These are phyloP conservation scores for Periphyllus acericola DNA, from an alignment of 2,888 invertebrate genomes.

Conservation along the genomic window DNA sequence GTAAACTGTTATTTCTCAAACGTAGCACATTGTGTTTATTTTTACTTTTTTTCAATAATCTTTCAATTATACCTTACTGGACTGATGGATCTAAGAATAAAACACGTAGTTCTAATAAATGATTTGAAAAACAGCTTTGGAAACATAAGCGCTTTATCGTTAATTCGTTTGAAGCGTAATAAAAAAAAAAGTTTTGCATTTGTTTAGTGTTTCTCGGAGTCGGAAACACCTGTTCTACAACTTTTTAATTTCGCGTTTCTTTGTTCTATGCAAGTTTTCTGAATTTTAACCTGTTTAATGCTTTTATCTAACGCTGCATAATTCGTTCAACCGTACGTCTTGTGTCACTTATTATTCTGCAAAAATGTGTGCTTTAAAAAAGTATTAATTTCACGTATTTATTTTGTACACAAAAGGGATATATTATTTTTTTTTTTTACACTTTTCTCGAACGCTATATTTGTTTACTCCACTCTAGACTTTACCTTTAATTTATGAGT, in stretches of 20 bases:
- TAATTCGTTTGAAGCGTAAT: slow-evolving; percentile 33
- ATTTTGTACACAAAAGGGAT: neutral
- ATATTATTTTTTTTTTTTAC: neutral
- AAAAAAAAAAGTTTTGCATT: slow-evolving; percentile 48
- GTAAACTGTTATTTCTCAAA: no score
- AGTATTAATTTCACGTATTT: slow-evolving; percentile 37
- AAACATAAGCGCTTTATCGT: slow-evolving; percentile 14
- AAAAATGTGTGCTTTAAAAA: neutral
- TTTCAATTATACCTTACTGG: no score
- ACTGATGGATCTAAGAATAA: no score
- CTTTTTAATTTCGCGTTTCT: slow-evolving; percentile 21
- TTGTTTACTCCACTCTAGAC: slow-evolving; percentile 26
- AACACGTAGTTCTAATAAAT: neutral
- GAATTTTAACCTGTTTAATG: slow-evolving; percentile 27
- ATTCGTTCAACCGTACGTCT: slow-evolving; percentile 4
- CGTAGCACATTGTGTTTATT: no score
- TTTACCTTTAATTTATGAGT: neutral
- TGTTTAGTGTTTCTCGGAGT: slow-evolving; percentile 6
- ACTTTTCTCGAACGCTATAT: neutral
- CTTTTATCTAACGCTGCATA: slow-evolving; percentile 25
- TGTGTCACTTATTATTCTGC: neutral
- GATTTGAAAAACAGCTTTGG: neutral
- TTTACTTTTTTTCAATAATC: no score
- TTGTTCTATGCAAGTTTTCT: slow-evolving; percentile 22
- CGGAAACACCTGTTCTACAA: slow-evolving; percentile 44